Evolutionary conservation across 2,113 vertebrate species (phyloP).

Genomic region (Aviceda subcristata): DNA sequence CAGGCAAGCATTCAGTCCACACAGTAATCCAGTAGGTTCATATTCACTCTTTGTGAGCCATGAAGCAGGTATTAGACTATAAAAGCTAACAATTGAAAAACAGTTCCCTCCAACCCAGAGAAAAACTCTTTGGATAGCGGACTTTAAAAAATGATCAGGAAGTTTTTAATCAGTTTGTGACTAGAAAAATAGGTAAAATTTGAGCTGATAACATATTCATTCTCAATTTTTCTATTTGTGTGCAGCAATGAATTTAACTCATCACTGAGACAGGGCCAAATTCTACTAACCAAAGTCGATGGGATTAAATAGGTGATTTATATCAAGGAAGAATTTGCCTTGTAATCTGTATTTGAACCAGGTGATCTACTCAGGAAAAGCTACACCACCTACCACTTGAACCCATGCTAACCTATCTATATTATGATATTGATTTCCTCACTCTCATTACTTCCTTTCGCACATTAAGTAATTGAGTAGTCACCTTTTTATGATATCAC

Average conservation of each 20-base stretch:
- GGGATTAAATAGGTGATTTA: background rate
- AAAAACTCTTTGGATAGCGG: background rate
- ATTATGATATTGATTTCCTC: background rate
- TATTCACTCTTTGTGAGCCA: background rate
- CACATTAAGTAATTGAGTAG: background rate
- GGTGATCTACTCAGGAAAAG: background rate
- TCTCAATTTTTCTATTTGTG: background rate
- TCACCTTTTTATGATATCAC: background rate
- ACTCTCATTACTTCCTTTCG: background rate
- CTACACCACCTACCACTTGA: background rate
- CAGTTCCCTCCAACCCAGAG: background rate
- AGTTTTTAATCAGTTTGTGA: background rate
- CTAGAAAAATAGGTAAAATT: background rate
- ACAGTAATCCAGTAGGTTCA: background rate
- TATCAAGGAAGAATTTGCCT: background rate
- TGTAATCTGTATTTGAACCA: background rate
- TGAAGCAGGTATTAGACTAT: background rate
- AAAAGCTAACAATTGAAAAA: background rate
- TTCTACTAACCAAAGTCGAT: background rate
- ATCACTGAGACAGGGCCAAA: background rate
- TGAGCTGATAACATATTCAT: background rate
- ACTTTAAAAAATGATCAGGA: background rate
- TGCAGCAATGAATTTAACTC: background rate
- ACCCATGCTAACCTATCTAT: background rate
- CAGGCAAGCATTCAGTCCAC: background rate